Evolutionary conservation across 1,140 invertebrate species (phyloP), one percentile per base, ranked within the genome.

Genomic region (Ganaspis sp.): DNA sequence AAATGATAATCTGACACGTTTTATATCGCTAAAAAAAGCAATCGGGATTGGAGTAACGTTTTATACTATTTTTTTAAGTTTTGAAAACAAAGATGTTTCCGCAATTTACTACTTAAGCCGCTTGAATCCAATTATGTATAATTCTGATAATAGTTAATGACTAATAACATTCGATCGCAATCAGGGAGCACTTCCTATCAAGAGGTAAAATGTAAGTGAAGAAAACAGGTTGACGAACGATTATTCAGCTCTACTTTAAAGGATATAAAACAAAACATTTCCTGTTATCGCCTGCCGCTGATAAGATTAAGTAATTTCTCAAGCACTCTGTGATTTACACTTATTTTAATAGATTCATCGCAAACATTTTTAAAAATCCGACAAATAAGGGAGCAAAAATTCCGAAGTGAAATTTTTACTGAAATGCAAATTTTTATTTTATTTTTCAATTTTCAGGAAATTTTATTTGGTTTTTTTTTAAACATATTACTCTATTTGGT

Each of bases 81-180:
- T 29, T n/a, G 21, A 64, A 64, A 64, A 64, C 23, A 26, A 29
- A 64, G 58, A 34, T 64, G 58, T 64, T 64, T 64, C 58, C 58
- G 58, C 58, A 64, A 64, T 64, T 64, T 64, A 29, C 58, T 64
- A 26, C 21, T 40, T 49, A n/a, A 49, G 23, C 58, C 23, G 1
- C 23, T 64, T 64, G 15, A 64, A 64, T 64, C 58, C 58, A 64
- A 64, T 64, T 64, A 64, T 64, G 58, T 64, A n/a, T 64, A 64
- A 64, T 64, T 64, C 58, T 64, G 58, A 64, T 64, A 64, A 64
- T 26, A 64, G 58, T 29, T 29, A 64, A 64, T 26, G 58, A 64
- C 58, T 34, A 29, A 64, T 64, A 64, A 64, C 26, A 29, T 29
- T 64, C 58, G 58, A 64, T 64, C 11, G 23, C 15, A 64, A 64